phyloP scores from a whole-genome alignment of 23 tunicate species.

The Ascidia mentula region DNA sequence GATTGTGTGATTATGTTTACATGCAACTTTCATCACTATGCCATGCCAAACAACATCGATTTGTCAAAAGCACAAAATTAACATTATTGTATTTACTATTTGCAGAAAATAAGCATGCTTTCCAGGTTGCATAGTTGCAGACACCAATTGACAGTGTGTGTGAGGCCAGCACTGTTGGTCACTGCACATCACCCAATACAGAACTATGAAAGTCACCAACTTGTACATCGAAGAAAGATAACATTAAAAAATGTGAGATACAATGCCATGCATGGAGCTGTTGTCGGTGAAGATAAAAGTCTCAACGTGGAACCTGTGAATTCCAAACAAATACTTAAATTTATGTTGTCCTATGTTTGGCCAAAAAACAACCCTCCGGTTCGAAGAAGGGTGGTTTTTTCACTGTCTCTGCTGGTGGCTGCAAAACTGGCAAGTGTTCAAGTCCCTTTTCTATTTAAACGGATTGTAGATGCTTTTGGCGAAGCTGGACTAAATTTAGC shows the following conservation, averaged over 20 bases:
- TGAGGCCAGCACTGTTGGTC: background rate
- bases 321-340: constrained; percentile 53
- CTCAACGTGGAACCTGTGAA: constrained; percentile 43
- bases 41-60: no score
- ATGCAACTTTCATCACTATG: no score
- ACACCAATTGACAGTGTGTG: background rate
- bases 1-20: no score
- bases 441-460: constrained; percentile 82
- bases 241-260: background rate
- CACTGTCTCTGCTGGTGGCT: constrained; percentile 52
- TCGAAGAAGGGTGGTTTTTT: constrained; percentile 52
- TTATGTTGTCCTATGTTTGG: constrained; percentile 93
- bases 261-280: constrained; percentile 20
- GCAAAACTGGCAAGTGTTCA: constrained; percentile 82
- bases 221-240: background rate
- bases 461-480: constrained; percentile 50
- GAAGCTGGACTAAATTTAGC: constrained; percentile 20
- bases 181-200: constrained; percentile 2
- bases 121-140: background rate
- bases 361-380: constrained; percentile 65
- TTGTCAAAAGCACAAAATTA: no score
- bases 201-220: background rate
- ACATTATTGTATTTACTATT: no score
- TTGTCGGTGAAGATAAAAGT: constrained; percentile 37
- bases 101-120: background rate